Conservation (phyloP, 2,113 vertebrate genomes). For the Macrotis lagotis region DNA sequence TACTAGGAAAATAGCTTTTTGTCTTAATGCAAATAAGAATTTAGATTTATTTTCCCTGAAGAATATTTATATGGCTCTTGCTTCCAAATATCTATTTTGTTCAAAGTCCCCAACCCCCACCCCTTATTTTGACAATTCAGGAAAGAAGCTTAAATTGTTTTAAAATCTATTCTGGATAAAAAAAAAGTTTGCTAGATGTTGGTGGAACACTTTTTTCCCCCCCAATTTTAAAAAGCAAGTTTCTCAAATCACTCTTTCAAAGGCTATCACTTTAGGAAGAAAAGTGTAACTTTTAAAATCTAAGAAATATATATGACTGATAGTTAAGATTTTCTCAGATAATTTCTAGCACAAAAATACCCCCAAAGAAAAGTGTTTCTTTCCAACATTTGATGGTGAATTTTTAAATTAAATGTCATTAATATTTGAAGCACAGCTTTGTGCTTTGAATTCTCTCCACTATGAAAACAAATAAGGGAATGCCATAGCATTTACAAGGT, state of each 20-base stretch:
- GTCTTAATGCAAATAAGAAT: neutral
- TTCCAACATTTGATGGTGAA: neutral
- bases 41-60: neutral
- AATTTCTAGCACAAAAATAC: slow-evolving; percentile 19
- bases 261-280: slow-evolving; percentile 32
- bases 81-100: neutral
- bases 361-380: neutral
- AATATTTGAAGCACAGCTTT: slow-evolving; percentile 39
- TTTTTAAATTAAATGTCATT: slow-evolving; percentile 49
- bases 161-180: neutral
- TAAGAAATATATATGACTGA: slow-evolving; percentile 40
- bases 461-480: neutral
- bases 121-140: neutral
- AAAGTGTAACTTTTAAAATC: neutral
- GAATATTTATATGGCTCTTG: neutral
- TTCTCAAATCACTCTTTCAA: slow-evolving; percentile 32
- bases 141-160: slow-evolving; percentile 13
- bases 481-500: neutral
- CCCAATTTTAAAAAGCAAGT: slow-evolving; percentile 9
- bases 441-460: slow-evolving; percentile 50
- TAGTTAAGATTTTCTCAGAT: slow-evolving; percentile 20
- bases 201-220: neutral
- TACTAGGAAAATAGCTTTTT: neutral
- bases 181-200: slow-evolving; percentile 14
- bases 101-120: neutral